A percentile compares a stretch with the other conserved stretches of the same genome.
Conservation (phyloP, 1,140 invertebrate genomes). For the Caligus rogercresseyi region DNA sequence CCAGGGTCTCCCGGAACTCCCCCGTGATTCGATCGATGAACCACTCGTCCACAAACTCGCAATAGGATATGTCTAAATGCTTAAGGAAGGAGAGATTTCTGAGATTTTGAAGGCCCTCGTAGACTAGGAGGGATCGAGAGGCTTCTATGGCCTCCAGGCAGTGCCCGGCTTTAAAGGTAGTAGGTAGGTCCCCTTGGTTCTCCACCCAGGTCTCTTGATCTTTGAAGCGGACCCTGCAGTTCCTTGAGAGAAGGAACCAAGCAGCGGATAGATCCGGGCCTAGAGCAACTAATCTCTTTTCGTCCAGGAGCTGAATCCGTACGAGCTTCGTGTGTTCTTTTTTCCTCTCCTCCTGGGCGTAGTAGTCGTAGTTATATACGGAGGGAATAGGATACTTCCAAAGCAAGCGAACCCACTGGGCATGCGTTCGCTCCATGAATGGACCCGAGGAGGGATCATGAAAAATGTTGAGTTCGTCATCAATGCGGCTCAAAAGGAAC, state of each 20-base stretch:
- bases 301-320: neutral
- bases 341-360: neutral
- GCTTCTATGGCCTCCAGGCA: slow-evolving; percentile 16
- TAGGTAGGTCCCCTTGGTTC: neutral
- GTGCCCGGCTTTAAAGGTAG: slow-evolving; percentile 2
- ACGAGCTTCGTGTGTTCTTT: neutral
- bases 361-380: neutral
- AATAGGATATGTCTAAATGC: slow-evolving; percentile 17
- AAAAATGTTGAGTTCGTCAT: neutral
- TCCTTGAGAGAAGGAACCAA: slow-evolving; percentile 7
- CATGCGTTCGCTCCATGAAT: neutral
- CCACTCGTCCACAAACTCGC: slow-evolving; percentile 12
- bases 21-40: slow-evolving; percentile 16
- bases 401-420: neutral
- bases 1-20: slow-evolving; percentile 10
- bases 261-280: slow-evolving; percentile 16
- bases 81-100: slow-evolving; percentile 9
- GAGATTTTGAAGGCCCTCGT: slow-evolving; percentile 18
- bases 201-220: slow-evolving; percentile 13
- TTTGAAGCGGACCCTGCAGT: slow-evolving; percentile 12
- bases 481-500: neutral
- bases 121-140: slow-evolving; percentile 4
- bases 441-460: neutral
- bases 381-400: neutral
- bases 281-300: slow-evolving; percentile 4